A percentile compares a stretch with the other conserved stretches of the same genome.
phyloP scores from a whole-genome alignment of 2,888 invertebrate species.

The Caenorhabditis sp. region DNA sequence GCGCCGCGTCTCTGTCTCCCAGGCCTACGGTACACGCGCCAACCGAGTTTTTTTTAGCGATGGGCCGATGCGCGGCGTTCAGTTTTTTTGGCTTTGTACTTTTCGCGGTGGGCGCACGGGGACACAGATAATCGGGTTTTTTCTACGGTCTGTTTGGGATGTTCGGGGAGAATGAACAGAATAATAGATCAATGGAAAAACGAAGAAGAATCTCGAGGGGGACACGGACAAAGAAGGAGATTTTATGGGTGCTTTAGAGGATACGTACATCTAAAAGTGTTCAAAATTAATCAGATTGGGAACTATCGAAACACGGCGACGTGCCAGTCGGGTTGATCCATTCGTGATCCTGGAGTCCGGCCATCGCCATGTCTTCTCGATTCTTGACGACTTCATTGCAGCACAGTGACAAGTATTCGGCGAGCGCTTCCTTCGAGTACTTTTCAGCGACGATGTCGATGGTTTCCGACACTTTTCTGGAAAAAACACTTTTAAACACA shows the following conservation, averaged over 20 bases:
- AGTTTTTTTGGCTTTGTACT: conserved; percentile 35
- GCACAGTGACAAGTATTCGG: conserved; percentile 29
- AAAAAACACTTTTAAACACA: conserved; percentile 1
- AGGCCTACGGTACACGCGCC: conserved; percentile 15
- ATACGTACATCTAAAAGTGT: not conserved
- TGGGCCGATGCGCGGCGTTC: conserved; percentile 12
- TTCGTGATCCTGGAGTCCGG: conserved; percentile 13
- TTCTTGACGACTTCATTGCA: conserved; percentile 33
- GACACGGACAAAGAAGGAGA: too few relatives aligned
- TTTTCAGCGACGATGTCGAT: conserved; percentile 11
- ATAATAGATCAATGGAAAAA: conserved; percentile 4
- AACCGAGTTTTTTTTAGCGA: conserved; percentile 21
- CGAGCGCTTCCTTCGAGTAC: conserved; percentile 11
- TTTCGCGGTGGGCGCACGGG: conserved; percentile 18
- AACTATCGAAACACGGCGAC: not conserved
- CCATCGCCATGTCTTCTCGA: conserved; percentile 33
- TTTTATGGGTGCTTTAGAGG: too few relatives aligned
- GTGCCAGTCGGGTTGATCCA: not conserved
- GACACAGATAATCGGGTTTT: conserved; percentile 38
- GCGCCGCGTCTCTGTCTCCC: not conserved
- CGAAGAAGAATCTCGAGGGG: conserved; percentile 7
- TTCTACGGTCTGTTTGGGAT: conserved; percentile 24
- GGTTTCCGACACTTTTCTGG: conserved; percentile 20
- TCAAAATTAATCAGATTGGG: not conserved
- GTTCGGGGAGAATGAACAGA: conserved; percentile 6